phyloP scores from a whole-genome alignment of 2,888 invertebrate genomes.

The Drosophila peninsularis region DNA sequence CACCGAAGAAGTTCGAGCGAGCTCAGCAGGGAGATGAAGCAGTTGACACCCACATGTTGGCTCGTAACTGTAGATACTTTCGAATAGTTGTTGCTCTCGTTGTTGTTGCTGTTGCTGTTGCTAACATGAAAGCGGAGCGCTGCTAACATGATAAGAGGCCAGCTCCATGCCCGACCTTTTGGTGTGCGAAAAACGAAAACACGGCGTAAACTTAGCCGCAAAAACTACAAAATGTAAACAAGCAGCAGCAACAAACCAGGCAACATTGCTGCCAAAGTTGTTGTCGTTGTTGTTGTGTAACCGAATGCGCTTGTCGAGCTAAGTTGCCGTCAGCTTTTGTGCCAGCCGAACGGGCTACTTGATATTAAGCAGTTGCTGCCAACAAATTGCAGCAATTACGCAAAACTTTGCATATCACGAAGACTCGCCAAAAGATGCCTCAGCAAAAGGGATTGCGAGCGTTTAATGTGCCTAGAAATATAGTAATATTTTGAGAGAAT shows the following conservation, averaged over 20 bases:
- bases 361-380: conserved; percentile 48
- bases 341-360: conserved; percentile 63
- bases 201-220: conserved; percentile 69
- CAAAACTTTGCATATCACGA: conserved; percentile 20
- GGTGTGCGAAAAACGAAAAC: conserved; percentile 37
- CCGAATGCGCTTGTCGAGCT: conserved; percentile 29
- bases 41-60: conserved; percentile 54
- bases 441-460: background rate
- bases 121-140: conserved; percentile 52
- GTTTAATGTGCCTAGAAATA: background rate
- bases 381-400: conserved; percentile 55
- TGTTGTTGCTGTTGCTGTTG: conserved; percentile 21
- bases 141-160: conserved; percentile 71
- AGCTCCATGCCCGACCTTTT: conserved; percentile 24
- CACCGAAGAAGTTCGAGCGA: conserved; percentile 15
- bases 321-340: conserved; percentile 35
- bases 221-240: conserved; percentile 64
- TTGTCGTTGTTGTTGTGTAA: conserved; percentile 38
- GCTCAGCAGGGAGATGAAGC: background rate
- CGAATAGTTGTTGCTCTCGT: conserved; percentile 10
- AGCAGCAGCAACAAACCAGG: conserved; percentile 53
- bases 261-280: conserved; percentile 34
- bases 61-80: conserved; percentile 46
- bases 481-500: too few relatives aligned
- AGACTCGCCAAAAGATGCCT: conserved; percentile 20